These are phyloP conservation scores for Cranoglanis bouderius DNA, from an alignment of 2,113 vertebrate genomes.

Conservation along the genomic window DNA sequence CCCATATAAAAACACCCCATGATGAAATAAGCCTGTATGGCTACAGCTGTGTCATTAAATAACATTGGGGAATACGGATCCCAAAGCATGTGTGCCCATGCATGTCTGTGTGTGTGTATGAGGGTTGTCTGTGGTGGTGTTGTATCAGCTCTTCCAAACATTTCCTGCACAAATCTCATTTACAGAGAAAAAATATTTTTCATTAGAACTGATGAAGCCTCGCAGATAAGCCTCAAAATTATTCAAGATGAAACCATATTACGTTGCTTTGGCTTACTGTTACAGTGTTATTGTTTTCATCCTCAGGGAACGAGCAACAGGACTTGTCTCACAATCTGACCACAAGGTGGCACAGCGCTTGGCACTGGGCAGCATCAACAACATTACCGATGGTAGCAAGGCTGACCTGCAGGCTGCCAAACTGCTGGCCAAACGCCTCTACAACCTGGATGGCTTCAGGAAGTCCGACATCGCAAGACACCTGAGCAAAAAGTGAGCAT, in stretches of 20 bases:
- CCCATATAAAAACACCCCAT: neutral
- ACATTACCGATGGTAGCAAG: constrained; percentile 84
- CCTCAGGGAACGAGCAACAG: constrained; percentile 65
- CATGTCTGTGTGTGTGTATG: constrained; percentile 13
- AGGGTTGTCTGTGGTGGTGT: neutral
- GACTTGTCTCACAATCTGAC: constrained; percentile 71
- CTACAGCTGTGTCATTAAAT: neutral
- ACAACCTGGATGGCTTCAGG: constrained; percentile 90
- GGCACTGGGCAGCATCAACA: constrained; percentile 83
- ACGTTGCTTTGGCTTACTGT: neutral
- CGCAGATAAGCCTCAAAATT: neutral
- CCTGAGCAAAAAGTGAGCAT: constrained; percentile 89
- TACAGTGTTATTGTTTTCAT: neutral
- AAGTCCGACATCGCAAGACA: constrained; percentile 93
- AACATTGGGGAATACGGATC: neutral
- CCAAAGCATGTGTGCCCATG: neutral
- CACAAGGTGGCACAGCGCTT: constrained; percentile 82
- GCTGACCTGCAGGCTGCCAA: constrained; percentile 88
- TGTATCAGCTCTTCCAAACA: neutral
- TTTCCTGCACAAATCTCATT: neutral
- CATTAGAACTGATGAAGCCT: neutral
- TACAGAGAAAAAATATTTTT: neutral
- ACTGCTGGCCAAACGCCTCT: constrained; percentile 90
- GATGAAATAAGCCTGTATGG: neutral
- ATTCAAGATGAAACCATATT: neutral